Base-by-base conservation (phyloP, 2,888 invertebrate species). In the Caradrina clavipalpis region DNA sequence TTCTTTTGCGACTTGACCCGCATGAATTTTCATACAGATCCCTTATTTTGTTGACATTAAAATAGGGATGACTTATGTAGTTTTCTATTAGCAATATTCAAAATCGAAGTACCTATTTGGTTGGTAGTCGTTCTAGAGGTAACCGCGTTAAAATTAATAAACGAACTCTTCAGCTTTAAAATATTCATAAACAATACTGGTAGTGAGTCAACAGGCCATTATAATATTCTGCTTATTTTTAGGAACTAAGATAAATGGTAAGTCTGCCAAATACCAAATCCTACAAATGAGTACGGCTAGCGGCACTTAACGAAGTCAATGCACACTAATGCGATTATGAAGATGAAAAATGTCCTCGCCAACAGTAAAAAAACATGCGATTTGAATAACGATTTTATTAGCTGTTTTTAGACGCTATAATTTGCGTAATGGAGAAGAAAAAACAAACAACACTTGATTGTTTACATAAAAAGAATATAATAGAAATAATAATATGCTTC, bases 401-500 rank as follows among this genome's bases (percentile, higher is more conserved):
- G 5, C 42, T 15, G 1, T 22, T 70, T 39, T 45, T 45, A 17
- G 17, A 11, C 3, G n/a, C 10, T 17, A 4, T 13, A 17, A 11
- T 53, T 62, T 35, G 19, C 13, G 22, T 26, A 26, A 13, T 55
- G 50, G 17, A 17, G 17, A 4, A 15, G 35, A n/a, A 62, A 26
- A 54, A 53, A 63, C 8, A 55, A 73, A 63, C 54, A 55, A 21
- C 11, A 15, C 1, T 17, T 17, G 0, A 31, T 57, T 47, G n/a
- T 26, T 35, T 22, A 73, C 17, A 22, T 45, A 50, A 17, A 11
- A 21, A 7, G 56, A 13, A 39, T 39, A 39, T n/a, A n/a, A n/a
- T n/a, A n/a, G n/a, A n/a, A 39, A 39, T 39, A 39, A 39, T 39
- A 65, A 73, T 64, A 39, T 56, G 56, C 35, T 47, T 65, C n/a